Evolutionary conservation across 2,888 invertebrate genomes (phyloP).

Genomic region (Resseliella maxima): DNA sequence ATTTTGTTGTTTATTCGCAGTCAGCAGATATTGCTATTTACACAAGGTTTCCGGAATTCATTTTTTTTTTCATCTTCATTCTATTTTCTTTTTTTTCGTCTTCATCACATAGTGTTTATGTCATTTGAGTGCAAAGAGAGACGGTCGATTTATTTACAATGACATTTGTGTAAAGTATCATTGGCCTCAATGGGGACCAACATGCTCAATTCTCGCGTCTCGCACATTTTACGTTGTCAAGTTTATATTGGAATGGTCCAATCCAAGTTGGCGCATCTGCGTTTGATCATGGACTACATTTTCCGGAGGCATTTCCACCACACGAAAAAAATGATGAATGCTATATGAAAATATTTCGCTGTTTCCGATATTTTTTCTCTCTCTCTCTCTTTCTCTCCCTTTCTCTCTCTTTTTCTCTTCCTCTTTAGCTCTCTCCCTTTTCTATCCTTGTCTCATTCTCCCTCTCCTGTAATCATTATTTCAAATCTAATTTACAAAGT

Average conservation of each 20-base stretch:
- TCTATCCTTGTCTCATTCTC: neutral
- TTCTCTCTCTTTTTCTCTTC: neutral
- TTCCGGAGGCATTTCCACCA: too few species aligned
- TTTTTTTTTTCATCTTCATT: neutral
- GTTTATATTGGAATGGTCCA: neutral
- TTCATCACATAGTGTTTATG: neutral
- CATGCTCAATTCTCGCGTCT: neutral
- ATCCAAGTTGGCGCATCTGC: neutral
- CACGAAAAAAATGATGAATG: too few species aligned
- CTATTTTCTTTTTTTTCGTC: neutral
- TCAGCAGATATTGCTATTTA: neutral
- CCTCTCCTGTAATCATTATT: neutral
- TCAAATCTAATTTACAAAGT: conserved; percentile 34
- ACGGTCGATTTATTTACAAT: neutral
- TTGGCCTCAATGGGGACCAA: neutral
- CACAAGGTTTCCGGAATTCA: neutral
- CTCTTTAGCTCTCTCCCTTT: neutral
- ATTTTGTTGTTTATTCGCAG: neutral
- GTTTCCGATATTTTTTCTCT: too few species aligned
- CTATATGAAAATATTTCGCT: too few species aligned
- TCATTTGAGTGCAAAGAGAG: neutral
- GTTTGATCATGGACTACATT: neutral
- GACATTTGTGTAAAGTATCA: neutral
- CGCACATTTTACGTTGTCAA: conserved; percentile 8
- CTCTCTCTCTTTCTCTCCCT: neutral